Evolutionary conservation across 2,797 vertebrate genomes (phyloP).

Genomic region (Phalanger gymnotis): DNA sequence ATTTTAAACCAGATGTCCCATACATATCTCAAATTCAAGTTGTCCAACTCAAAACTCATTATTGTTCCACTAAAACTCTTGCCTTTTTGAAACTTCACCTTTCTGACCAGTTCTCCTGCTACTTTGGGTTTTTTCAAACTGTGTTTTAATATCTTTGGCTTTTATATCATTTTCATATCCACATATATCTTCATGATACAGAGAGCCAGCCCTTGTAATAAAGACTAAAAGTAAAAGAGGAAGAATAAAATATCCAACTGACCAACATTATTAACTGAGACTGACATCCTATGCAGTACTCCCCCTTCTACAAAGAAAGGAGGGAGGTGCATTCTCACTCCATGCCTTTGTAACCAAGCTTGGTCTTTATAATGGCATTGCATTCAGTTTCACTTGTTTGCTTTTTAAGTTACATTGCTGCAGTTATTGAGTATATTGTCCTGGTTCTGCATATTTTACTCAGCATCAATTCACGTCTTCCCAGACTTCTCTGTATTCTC

Average conservation of each 20-base stretch:
- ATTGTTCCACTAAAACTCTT: neutral
- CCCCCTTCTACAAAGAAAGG: neutral
- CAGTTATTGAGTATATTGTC: neutral
- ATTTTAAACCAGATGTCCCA: neutral
- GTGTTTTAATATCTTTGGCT: neutral
- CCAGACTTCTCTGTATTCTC: neutral
- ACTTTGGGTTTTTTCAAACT: neutral
- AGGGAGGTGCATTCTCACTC: neutral
- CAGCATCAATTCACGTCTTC: neutral
- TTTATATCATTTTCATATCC: neutral
- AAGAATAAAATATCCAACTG: neutral
- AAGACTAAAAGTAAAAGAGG: neutral
- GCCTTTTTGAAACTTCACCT: neutral
- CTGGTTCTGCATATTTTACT: neutral
- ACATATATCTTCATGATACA: neutral
- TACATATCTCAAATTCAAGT: neutral
- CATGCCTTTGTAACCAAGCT: neutral
- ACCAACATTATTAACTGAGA: too few species aligned
- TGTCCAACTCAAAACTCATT: neutral
- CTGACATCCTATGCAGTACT: neutral
- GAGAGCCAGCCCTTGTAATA: neutral
- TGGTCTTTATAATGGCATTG: neutral
- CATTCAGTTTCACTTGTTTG: neutral
- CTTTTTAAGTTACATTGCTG: neutral
- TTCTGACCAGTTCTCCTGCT: neutral